Base-by-base conservation (phyloP, 2,113 vertebrate genomes). In the Cavia aperea region DNA sequence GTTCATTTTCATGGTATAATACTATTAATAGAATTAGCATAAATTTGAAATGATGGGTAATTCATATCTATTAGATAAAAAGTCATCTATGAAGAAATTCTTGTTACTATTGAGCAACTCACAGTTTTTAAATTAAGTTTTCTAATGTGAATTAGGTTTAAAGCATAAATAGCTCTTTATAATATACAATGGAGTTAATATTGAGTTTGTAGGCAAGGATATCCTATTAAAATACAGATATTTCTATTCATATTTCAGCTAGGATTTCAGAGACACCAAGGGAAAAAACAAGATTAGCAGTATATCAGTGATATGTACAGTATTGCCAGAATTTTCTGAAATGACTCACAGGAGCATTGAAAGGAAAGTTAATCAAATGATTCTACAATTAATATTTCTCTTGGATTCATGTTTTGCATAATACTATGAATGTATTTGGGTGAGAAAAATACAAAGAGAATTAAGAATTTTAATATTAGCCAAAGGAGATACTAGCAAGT, bases 11-110 rank as follows among this genome's bases (percentile, higher is more conserved):
- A 89, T 95, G 89, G 81, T 94, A 95, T 95, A 94, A 96, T 96
- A 94, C 60, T 88, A 87, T 84, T 94, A 96, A 97, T 96, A 96
- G 46, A 96, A 97, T 96, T 97, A 97, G 92, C 94, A 97, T 96
- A 93, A 89, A 87, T 96, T 96, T 96, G 89, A 96, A 96, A 94
- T 96, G 88, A 96, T 46, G 33, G 51, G 75, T 93, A 97, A 96
- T 97, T 97, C 93, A 78, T 97, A 95, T 95, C 93, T 96, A 92
- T 97, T 97, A 98, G 77, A 96, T 31, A 92, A 97, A 96, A 96
- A 96, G 78, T 62, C 77, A 93, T 95, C 54, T 93, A 96, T 79
- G 85, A 92, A 95, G 83, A 92, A 95, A 95, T 96, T 97, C 93
- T 93, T 95, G 81, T 88, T 93, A 90, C 88, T 96, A 84, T 94